Evolutionary conservation across 2,797 vertebrate genomes (phyloP).

Genomic region (Leucoraja ocellata): DNA sequence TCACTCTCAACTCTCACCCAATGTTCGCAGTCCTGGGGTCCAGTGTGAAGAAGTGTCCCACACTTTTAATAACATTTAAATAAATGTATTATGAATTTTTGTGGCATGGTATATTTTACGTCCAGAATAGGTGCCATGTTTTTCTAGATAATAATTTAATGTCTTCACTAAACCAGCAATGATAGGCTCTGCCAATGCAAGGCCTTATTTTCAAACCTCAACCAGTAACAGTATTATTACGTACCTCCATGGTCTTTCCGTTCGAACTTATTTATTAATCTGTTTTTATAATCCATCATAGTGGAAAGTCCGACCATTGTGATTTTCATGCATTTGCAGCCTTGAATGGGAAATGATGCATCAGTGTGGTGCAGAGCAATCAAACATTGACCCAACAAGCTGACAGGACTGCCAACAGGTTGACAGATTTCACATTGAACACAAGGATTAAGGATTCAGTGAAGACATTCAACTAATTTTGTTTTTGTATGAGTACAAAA

Average conservation of each 20-base stretch:
- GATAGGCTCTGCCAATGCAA: not conserved
- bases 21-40: too few species aligned
- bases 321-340: not conserved
- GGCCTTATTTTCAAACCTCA: not conserved
- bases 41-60: too few species aligned
- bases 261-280: not conserved
- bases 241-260: not conserved
- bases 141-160: not conserved
- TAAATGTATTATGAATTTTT: not conserved
- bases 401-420: not conserved
- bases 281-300: not conserved
- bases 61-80: not conserved
- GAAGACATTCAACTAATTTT: not conserved
- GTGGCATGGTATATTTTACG: not conserved
- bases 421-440: not conserved
- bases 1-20: too few species aligned
- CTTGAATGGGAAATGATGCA: not conserved
- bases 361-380: not conserved
- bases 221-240: not conserved
- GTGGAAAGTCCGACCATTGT: not conserved
- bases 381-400: not conserved
- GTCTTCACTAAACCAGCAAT: not conserved
- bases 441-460: not conserved
- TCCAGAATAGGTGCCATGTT: not conserved
- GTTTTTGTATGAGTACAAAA: not conserved